These are phyloP conservation scores for Mus pahari DNA, from an alignment of 2,113 vertebrate species.

Conservation along the genomic window DNA sequence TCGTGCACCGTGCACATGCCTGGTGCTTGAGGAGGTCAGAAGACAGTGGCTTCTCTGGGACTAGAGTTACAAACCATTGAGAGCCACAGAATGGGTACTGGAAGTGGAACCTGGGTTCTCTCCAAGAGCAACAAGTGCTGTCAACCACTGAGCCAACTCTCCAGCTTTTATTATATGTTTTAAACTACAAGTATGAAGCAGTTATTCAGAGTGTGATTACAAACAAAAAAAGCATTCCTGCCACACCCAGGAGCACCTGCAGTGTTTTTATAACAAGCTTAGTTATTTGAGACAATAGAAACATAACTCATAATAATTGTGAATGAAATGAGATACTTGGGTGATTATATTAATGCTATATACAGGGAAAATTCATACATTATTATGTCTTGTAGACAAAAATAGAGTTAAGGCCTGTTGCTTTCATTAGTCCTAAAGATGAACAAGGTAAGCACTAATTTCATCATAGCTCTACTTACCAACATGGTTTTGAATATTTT, in stretches of 20 bases:
- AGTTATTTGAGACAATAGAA: background rate
- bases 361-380: background rate
- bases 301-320: background rate
- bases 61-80: background rate
- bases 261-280: background rate
- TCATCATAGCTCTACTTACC: background rate
- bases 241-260: background rate
- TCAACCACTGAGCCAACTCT: background rate
- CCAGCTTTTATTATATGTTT: background rate
- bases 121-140: background rate
- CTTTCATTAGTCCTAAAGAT: background rate
- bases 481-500: conserved; percentile 12
- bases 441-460: background rate
- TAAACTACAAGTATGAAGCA: background rate
- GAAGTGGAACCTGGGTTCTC: background rate
- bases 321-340: background rate
- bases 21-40: background rate
- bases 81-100: background rate
- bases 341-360: background rate
- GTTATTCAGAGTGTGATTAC: background rate
- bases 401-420: background rate
- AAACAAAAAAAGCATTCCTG: background rate
- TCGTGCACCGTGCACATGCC: background rate
- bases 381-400: background rate
- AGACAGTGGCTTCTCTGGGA: background rate